phyloP scores from a whole-genome alignment of 1,140 invertebrate species.

The Sarcophaga bullata region DNA sequence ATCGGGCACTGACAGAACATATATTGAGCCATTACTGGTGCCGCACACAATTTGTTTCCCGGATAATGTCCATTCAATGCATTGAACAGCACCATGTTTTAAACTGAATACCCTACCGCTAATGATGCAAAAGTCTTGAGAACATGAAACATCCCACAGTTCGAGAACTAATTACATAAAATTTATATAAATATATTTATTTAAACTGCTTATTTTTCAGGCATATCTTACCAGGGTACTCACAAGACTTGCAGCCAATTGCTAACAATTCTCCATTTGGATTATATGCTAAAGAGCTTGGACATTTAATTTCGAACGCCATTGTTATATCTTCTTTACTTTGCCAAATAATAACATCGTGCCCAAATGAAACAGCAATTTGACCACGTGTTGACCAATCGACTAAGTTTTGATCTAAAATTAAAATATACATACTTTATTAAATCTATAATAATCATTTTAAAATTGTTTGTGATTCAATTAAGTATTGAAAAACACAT shows the following conservation, averaged over 20 bases:
- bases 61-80: slow-evolving; percentile 56
- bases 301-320: slow-evolving; percentile 54
- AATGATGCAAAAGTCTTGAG: slow-evolving; percentile 50
- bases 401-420: slow-evolving; percentile 54
- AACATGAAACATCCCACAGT: slow-evolving; percentile 51
- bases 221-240: slow-evolving; percentile 36
- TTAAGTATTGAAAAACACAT: not conserved
- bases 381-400: slow-evolving; percentile 59
- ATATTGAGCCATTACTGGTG: slow-evolving; percentile 49
- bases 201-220: not conserved
- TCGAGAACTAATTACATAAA: slow-evolving; percentile 51
- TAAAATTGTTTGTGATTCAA: not conserved
- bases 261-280: slow-evolving; percentile 55
- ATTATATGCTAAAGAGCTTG: slow-evolving; percentile 53
- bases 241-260: slow-evolving; percentile 50
- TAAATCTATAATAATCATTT: not conserved
- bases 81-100: slow-evolving; percentile 47
- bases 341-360: slow-evolving; percentile 59
- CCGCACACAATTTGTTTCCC: slow-evolving; percentile 54
- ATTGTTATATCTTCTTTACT: slow-evolving; percentile 53
- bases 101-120: slow-evolving; percentile 51
- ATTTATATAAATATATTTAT: not conserved
- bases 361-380: slow-evolving; percentile 55
- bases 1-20: slow-evolving; percentile 47
- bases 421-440: not conserved